Base-by-base conservation (phyloP, 2,113 vertebrate genomes). In the Nesogale talazaci region DNA sequence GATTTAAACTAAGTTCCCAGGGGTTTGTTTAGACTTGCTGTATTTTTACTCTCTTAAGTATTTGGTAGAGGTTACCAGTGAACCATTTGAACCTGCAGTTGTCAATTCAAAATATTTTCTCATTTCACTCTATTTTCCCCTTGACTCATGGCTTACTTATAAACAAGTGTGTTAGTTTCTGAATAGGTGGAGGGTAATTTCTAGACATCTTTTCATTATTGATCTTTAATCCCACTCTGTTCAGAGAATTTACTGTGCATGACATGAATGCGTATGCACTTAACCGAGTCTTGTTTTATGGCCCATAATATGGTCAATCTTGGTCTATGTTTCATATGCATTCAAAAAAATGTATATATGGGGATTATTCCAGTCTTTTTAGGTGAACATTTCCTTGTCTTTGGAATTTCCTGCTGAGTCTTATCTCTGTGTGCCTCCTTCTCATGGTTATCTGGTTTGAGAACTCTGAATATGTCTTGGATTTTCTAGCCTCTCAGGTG, bases 281-380 rank as follows among this genome's bases (percentile, higher is more conserved):
- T 76, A 57, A 42, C 70, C 67, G 84, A 77, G n/a, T 70, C 31
- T 85, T 90, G 59, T 82, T 93, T 92, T 52, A 52, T 52, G 46
- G 46, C 46, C 46, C 78, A 52, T 61, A 36, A 40, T 36, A 40
- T 83, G 31, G 29, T 70, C 12, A 87, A 38, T 93, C 81, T 61
- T 61, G 22, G 27, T 8, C 19, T 65, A 63, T 63, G 46, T 65
- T 63, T 14, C 25, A 36, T 52, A 23, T 61, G 59, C 6, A 29
- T 25, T 10, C 46, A 11, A 56, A 36, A 52, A 75, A 61, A 46
- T 57, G 36, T 52, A 16, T 46, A 22, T 82, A 27, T 72, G 19
- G 14, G 15, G 31, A 11, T 7, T 82, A 0, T 38, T 95, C 1
- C 25, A 22, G 31, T 87, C 31, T 16, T 79, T 57, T 81, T 27